These are phyloP conservation scores for Reticulitermes lucifugus DNA, from an alignment of 2,888 invertebrate genomes.

Conservation along the genomic window DNA sequence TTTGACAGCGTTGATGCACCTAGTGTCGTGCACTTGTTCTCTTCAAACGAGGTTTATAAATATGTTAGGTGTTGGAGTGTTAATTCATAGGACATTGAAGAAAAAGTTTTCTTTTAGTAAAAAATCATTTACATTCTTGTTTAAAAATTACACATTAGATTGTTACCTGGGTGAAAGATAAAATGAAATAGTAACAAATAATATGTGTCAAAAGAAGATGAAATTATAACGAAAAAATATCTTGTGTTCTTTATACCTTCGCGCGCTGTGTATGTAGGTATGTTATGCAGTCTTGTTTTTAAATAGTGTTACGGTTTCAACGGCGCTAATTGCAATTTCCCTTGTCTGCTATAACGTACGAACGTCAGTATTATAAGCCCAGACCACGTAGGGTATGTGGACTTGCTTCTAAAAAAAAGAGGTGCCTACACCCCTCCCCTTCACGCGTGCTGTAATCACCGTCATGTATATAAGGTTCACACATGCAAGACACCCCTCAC, in stretches of 20 bases:
- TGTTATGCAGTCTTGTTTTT: constrained; percentile 37
- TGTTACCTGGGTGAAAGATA: no score
- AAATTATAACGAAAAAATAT: neutral
- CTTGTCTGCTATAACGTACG: constrained; percentile 15
- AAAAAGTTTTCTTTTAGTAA: no score
- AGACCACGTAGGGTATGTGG: constrained; percentile 40
- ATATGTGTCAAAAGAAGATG: neutral
- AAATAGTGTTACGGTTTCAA: constrained; percentile 29
- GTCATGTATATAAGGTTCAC: constrained; percentile 42
- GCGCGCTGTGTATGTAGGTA: constrained; percentile 24
- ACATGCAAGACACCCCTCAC: constrained; percentile 41
- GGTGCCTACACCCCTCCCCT: constrained; percentile 2
- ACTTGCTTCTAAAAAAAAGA: constrained; percentile 33
- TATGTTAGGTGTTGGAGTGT: no score
- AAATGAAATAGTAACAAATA: neutral
- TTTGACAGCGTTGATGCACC: no score
- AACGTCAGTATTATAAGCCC: constrained; percentile 32
- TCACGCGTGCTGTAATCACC: constrained; percentile 29
- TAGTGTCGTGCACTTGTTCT: no score
- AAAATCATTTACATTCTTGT: no score
- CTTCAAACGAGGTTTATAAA: no score
- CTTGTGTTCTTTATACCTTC: neutral
- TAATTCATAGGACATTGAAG: no score
- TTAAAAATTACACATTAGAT: no score
- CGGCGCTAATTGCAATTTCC: constrained; percentile 40